Evolutionary conservation across 2,113 vertebrate genomes (phyloP).

Genomic region (Desmodus rotundus): DNA sequence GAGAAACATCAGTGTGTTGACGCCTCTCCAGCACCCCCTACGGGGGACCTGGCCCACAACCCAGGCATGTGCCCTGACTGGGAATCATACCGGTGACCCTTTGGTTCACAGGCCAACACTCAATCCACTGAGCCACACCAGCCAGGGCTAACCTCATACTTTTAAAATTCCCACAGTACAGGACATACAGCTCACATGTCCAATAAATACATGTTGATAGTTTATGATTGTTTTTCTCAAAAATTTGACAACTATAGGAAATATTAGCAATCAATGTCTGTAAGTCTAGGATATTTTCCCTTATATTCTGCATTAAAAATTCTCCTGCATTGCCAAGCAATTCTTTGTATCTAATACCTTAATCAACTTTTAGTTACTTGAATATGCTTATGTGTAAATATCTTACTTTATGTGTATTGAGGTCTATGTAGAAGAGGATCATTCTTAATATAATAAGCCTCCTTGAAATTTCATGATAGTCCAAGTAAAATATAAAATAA

Average conservation of each 20-base stretch:
- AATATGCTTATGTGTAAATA: not conserved
- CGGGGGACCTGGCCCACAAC: no score
- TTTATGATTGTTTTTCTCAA: not conserved
- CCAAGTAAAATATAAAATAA: not conserved
- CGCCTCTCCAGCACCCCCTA: no score
- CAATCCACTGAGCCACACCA: no score
- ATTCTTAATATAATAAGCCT: not conserved
- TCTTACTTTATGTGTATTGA: not conserved
- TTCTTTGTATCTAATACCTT: not conserved
- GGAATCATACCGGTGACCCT: no score
- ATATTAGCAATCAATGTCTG: not conserved
- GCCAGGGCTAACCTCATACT: not conserved
- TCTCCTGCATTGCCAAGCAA: not conserved
- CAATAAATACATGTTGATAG: not conserved
- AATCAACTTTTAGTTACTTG: not conserved
- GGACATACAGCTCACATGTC: not conserved
- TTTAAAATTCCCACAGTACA: not conserved
- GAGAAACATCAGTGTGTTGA: no score
- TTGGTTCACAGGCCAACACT: no score
- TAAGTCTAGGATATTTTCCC: not conserved
- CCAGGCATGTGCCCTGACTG: no score
- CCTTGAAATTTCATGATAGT: not conserved
- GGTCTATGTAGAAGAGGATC: not conserved
- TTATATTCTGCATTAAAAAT: constrained; percentile 4
- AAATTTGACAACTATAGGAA: not conserved